phyloP scores from a whole-genome alignment of 2,888 invertebrate genomes.

The Cylloceria caligata region DNA sequence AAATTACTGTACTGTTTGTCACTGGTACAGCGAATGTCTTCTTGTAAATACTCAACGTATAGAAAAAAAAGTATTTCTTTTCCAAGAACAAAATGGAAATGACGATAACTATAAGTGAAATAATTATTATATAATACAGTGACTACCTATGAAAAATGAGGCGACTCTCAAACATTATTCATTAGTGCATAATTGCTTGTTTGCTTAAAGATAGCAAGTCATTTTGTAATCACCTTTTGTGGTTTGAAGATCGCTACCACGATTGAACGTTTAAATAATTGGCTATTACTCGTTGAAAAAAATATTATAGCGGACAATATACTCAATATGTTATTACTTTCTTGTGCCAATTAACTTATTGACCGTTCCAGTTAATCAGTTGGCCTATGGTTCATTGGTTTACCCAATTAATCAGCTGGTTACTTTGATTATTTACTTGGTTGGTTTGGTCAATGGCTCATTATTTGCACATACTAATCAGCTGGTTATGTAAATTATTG shows the following conservation, averaged over 20 bases:
- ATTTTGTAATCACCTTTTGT: constrained; percentile 30
- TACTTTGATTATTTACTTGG: not conserved
- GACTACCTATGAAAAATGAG: not conserved
- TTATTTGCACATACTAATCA: not conserved
- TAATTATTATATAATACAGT: not conserved
- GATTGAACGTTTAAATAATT: constrained; percentile 2
- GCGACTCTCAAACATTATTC: constrained; percentile 10
- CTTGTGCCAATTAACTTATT: not conserved
- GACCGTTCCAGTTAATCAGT: not conserved
- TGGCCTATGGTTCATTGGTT: not conserved
- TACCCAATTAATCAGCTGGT: not conserved
- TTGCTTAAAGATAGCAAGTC: constrained; percentile 14
- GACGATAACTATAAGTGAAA: not conserved
- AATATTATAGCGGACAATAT: not conserved
- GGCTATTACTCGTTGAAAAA: not conserved
- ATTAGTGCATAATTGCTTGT: constrained; percentile 17
- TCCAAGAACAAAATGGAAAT: no score
- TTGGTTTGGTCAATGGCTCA: not conserved
- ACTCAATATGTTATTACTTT: not conserved
- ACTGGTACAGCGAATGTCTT: no score
- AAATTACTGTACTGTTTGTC: no score
- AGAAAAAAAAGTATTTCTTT: not conserved
- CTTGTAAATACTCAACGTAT: no score
- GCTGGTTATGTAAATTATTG: no score
- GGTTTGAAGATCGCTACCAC: not conserved